Conservation (phyloP, 2,888 invertebrate species). For the Icerya purchasi region DNA sequence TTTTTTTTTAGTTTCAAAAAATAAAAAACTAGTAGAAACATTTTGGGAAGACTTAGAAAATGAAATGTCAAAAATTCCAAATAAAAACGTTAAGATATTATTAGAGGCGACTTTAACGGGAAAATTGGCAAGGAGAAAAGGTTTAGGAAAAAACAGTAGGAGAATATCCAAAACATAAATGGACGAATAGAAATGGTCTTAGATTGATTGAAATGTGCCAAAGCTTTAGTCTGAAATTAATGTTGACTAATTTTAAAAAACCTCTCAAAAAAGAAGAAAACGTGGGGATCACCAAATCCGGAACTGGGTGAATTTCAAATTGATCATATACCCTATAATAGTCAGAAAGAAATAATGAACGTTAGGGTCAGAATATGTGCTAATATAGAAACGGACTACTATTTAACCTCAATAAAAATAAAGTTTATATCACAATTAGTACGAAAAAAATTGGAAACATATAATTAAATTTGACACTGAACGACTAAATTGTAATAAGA, state of each 20-base stretch:
- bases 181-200: neutral
- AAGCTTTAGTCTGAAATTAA: neutral
- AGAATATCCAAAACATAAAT: neutral
- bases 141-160: neutral
- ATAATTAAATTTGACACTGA: neutral
- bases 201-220: neutral
- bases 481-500: neutral
- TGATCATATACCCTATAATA: neutral
- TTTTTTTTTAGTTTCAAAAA: too few relatives aligned
- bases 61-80: neutral
- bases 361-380: neutral
- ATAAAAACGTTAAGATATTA: neutral
- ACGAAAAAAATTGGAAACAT: neutral
- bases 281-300: neutral
- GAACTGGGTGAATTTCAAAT: neutral
- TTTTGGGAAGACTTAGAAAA: neutral
- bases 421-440: neutral
- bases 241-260: neutral
- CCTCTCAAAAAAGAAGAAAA: neutral
- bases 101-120: neutral
- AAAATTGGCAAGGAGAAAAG: neutral
- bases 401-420: neutral
- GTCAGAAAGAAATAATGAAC: neutral
- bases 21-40: neutral
- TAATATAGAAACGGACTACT: neutral